Conservation (phyloP, 2,797 vertebrate genomes). For the Fistularia tabacaria region DNA sequence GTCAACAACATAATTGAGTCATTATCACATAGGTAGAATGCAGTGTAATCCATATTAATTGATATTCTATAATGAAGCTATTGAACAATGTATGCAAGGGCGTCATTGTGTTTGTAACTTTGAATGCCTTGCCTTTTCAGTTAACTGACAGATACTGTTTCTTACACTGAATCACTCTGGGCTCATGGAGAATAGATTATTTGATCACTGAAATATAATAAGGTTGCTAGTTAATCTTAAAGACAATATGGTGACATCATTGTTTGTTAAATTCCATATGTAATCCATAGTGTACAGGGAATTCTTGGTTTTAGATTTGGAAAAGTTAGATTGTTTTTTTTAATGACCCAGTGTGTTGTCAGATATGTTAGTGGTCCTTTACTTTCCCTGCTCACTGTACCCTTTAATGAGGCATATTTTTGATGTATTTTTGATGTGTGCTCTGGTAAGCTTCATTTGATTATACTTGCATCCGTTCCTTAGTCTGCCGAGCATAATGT, state of each 20-base stretch:
- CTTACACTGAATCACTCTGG: no score
- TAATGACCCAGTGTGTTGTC: constrained; percentile 41
- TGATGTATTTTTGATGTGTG: constrained; percentile 35
- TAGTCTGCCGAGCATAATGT: constrained; percentile 11
- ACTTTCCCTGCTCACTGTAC: constrained; percentile 23
- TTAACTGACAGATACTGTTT: no score
- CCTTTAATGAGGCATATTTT: constrained; percentile 32
- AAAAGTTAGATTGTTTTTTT: constrained; percentile 23
- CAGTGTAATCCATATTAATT: no score
- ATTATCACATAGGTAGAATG: no score
- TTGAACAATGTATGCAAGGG: no score
- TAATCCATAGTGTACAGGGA: constrained; percentile 22
- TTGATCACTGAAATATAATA: neutral
- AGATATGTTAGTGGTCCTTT: constrained; percentile 28
- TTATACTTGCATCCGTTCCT: constrained; percentile 9
- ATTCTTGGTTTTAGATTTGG: constrained; percentile 33
- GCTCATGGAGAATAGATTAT: no score
- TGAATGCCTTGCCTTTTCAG: no score
- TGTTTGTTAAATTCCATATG: constrained; percentile 2
- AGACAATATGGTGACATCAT: constrained; percentile 8
- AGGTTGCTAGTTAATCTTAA: neutral
- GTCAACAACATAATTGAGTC: neutral
- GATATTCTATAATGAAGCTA: no score
- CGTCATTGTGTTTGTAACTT: no score
- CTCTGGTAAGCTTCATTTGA: constrained; percentile 26